Evolutionary conservation across 2,888 invertebrate species (phyloP).

Genomic region (Amorpha juglandis): DNA sequence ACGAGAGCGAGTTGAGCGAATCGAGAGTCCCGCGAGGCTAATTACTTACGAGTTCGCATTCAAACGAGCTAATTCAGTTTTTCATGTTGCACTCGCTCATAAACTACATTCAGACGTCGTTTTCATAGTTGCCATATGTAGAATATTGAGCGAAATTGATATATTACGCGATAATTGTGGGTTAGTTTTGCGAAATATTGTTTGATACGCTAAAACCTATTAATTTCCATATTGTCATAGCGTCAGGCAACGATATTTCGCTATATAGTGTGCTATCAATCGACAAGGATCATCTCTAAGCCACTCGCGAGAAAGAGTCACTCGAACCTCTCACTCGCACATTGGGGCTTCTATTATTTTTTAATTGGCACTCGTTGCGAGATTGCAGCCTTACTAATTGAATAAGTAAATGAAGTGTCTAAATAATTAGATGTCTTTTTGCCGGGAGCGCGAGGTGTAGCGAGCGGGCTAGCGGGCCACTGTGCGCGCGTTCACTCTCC

Average conservation of each 20-base stretch:
- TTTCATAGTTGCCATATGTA: conserved; percentile 32
- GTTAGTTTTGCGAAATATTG: conserved; percentile 26
- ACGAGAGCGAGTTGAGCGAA: conserved; percentile 71
- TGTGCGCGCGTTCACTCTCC: conserved; percentile 38
- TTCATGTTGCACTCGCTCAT: conserved; percentile 70
- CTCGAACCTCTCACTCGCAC: conserved; percentile 61
- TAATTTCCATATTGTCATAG: not conserved
- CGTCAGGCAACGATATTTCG: not conserved
- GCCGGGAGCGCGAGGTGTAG: conserved; percentile 52
- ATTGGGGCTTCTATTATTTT: conserved; percentile 74
- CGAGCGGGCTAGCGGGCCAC: conserved; percentile 33
- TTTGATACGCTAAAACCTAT: conserved; percentile 21
- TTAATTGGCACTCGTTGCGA: conserved; percentile 79
- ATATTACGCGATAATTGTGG: conserved; percentile 37
- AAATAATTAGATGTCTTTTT: conserved; percentile 80
- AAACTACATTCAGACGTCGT: conserved; percentile 57
- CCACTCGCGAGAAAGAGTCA: conserved; percentile 36
- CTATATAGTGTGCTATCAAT: conserved; percentile 32
- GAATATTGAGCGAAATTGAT: conserved; percentile 21
- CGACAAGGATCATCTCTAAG: conserved; percentile 46
- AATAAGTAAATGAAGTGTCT: conserved; percentile 81
- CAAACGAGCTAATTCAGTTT: conserved; percentile 80
- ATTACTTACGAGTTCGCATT: conserved; percentile 83
- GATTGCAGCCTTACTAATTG: conserved; percentile 78
- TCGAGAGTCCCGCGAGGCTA: conserved; percentile 83